Evolutionary conservation across 2,888 invertebrate genomes (phyloP).

Genomic region (Amphipoea oculea): DNA sequence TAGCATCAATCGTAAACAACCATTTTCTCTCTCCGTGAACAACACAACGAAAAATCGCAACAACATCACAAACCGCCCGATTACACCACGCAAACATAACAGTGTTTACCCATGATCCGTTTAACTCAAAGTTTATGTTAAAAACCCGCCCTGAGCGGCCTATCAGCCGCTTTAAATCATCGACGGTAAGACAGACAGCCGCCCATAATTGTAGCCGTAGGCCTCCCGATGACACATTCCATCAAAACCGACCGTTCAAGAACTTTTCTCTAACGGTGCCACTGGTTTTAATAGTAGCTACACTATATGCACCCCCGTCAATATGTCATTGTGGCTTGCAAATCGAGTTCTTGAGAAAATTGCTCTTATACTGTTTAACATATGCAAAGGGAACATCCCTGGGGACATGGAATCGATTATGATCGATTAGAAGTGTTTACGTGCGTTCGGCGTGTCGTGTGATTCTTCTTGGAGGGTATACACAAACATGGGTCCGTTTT

Average conservation of each 20-base stretch:
- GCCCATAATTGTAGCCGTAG: conserved; percentile 82
- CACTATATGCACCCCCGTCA: conserved; percentile 68
- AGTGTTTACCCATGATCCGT: conserved; percentile 68
- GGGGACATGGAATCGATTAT: conserved; percentile 84
- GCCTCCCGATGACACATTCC: conserved; percentile 87
- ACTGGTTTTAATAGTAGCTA: conserved; percentile 45
- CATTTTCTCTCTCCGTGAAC: not conserved
- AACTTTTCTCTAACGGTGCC: conserved; percentile 73
- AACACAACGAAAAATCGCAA: conserved; percentile 37
- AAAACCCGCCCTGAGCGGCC: conserved; percentile 78
- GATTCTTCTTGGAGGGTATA: conserved; percentile 37
- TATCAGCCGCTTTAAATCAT: conserved; percentile 85
- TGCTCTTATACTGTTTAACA: conserved; percentile 83
- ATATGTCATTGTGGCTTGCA: conserved; percentile 86
- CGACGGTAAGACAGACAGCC: conserved; percentile 74
- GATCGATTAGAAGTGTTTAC: conserved; percentile 78
- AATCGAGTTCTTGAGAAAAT: conserved; percentile 85
- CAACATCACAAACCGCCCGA: conserved; percentile 45
- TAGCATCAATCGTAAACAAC: not conserved
- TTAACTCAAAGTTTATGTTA: conserved; percentile 79
- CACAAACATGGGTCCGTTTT: not conserved
- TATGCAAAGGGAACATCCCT: conserved; percentile 86
- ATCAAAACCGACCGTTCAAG: conserved; percentile 76
- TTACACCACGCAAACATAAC: conserved; percentile 61
- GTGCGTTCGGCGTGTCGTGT: conserved; percentile 56